A percentile compares a stretch with the other conserved stretches of the same genome.
Conservation (phyloP, 1,140 invertebrate genomes). For the Caenorhabditis remanei region DNA sequence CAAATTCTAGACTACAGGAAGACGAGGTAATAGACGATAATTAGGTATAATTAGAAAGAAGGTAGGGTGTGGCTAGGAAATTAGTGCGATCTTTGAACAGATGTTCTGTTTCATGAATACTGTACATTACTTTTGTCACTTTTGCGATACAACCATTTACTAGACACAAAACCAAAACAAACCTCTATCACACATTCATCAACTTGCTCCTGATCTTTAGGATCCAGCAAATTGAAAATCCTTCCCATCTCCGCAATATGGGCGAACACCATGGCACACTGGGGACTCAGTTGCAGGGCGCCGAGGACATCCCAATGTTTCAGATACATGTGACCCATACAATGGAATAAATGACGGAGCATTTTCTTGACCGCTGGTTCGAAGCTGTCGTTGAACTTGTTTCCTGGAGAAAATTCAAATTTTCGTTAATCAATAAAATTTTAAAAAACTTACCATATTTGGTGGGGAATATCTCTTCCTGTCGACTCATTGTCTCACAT, state of each 20-base stretch:
- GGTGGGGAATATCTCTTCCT: slow-evolving; percentile 75
- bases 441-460: slow-evolving; percentile 75
- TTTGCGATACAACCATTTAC: background rate
- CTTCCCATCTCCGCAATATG: slow-evolving; percentile 70
- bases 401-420: slow-evolving; percentile 65
- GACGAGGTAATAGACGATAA: slow-evolving; percentile 24
- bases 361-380: slow-evolving; percentile 69
- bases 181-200: slow-evolving; percentile 48
- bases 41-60: slow-evolving; percentile 22
- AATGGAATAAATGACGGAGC: slow-evolving; percentile 73
- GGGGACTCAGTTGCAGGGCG: slow-evolving; percentile 72
- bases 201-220: slow-evolving; percentile 68
- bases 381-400: slow-evolving; percentile 70
- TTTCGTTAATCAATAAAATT: too few relatives aligned
- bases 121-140: background rate
- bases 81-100: slow-evolving; percentile 12
- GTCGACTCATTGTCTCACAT: slow-evolving; percentile 73
- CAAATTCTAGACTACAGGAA: background rate
- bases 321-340: slow-evolving; percentile 73
- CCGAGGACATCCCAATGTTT: slow-evolving; percentile 76
- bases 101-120: background rate
- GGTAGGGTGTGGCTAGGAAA: background rate
- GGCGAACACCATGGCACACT: slow-evolving; percentile 73
- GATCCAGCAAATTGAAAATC: slow-evolving; percentile 69
- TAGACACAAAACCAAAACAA: background rate